These are phyloP conservation scores for Bergia sp. DNA, from an alignment of 92 coral and sea anemone species.

Conservation along the genomic window DNA sequence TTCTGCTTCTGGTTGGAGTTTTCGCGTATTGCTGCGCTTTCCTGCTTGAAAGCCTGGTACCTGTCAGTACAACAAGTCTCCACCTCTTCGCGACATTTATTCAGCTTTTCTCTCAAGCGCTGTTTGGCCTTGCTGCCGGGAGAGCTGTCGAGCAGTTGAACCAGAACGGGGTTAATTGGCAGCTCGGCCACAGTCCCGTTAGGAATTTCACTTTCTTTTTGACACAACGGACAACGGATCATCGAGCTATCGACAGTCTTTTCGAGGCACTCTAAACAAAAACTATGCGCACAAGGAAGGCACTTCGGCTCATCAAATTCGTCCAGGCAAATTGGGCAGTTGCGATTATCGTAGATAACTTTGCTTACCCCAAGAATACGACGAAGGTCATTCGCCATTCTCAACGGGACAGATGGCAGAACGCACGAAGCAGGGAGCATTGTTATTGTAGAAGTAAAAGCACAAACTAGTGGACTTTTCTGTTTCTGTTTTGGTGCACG, in stretches of 20 bases:
- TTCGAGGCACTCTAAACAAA: conserved; percentile 43
- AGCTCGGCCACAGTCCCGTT: conserved; percentile 24
- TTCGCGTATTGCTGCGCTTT: conserved; percentile 42
- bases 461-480: conserved; percentile 9
- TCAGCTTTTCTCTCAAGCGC: conserved; percentile 22
- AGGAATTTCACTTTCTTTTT: conserved; percentile 32
- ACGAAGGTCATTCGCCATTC: conserved; percentile 47
- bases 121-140: conserved; percentile 29
- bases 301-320: conserved; percentile 45
- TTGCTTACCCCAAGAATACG: conserved; percentile 46
- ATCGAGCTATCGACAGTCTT: conserved; percentile 16
- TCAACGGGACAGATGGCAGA: conserved; percentile 18
- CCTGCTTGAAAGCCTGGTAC: conserved; percentile 47
- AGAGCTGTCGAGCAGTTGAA: conserved; percentile 37
- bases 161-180: conserved; percentile 30
- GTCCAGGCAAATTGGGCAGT: conserved; percentile 39
- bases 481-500: conserved; percentile 25
- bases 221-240: conserved; percentile 44
- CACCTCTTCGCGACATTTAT: conserved; percentile 32
- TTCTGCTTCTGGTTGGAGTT: conserved; percentile 28
- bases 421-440: conserved; percentile 47
- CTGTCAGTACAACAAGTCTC: conserved; percentile 31
- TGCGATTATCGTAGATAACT: conserved; percentile 33
- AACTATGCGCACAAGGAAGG: conserved; percentile 46
- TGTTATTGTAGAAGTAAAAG: conserved; percentile 8